phyloP scores from a whole-genome alignment of 1,140 invertebrate species.

The Lordiphosa collinella region DNA sequence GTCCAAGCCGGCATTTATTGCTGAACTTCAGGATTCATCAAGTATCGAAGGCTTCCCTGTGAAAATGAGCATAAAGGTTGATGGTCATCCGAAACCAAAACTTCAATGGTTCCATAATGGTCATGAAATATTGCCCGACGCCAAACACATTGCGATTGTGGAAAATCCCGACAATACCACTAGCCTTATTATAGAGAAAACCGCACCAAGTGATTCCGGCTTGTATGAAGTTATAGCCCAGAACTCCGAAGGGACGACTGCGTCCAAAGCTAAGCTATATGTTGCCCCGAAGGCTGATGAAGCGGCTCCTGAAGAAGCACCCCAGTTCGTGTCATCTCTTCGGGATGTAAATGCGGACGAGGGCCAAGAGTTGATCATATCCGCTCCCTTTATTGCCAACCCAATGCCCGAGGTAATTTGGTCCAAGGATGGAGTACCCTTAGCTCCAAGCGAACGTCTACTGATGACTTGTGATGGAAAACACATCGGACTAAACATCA shows the following conservation, averaged over 20 bases:
- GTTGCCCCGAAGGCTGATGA: conserved; percentile 84
- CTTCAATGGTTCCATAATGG: conserved; percentile 90
- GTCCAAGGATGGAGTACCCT: conserved; percentile 87
- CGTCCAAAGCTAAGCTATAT: conserved; percentile 85
- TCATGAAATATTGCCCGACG: conserved; percentile 87
- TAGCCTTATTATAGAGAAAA: conserved; percentile 85
- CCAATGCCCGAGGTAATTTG: conserved; percentile 92
- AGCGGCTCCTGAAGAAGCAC: conserved; percentile 85
- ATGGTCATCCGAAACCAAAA: conserved; percentile 86
- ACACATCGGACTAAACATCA: conserved; percentile 88
- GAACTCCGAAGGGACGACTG: conserved; percentile 87
- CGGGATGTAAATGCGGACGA: conserved; percentile 89
- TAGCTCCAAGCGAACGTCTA: conserved; percentile 84
- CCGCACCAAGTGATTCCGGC: conserved; percentile 85
- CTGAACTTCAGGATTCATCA: conserved; percentile 85
- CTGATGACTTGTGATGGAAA: conserved; percentile 90
- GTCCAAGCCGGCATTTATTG: conserved; percentile 86
- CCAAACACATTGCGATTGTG: conserved; percentile 84
- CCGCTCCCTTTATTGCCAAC: conserved; percentile 89
- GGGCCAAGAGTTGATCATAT: conserved; percentile 84
- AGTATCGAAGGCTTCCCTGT: conserved; percentile 91
- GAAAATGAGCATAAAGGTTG: conserved; percentile 88
- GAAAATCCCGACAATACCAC: conserved; percentile 85
- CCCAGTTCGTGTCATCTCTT: conserved; percentile 87
- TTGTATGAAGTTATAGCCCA: conserved; percentile 87